phyloP scores from a whole-genome alignment of 2,797 vertebrate genomes.

The Crotalus adamanteus region DNA sequence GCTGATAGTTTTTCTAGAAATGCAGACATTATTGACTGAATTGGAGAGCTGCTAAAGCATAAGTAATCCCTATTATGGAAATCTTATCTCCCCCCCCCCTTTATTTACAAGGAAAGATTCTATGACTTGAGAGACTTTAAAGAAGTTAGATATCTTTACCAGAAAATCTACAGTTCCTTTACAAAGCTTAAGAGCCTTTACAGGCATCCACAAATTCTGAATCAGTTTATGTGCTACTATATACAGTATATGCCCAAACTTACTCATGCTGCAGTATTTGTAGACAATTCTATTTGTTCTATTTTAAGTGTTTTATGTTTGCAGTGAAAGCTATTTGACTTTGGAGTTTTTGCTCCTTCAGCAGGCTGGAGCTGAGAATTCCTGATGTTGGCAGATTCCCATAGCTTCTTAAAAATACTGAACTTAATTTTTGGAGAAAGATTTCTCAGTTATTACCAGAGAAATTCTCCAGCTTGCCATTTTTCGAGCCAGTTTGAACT shows the following conservation, averaged over 20 bases:
- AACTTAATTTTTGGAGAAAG: not conserved
- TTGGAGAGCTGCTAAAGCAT: not conserved
- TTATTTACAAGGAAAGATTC: not conserved
- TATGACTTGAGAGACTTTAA: not conserved
- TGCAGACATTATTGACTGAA: not conserved
- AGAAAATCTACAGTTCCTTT: not conserved
- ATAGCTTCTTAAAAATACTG: not conserved
- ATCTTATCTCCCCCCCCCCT: not conserved
- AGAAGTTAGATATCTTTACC: not conserved
- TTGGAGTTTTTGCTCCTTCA: not conserved
- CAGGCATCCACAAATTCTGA: not conserved
- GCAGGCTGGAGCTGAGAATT: not conserved
- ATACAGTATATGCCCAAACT: not conserved
- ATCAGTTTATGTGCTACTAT: not conserved
- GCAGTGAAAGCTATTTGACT: not conserved
- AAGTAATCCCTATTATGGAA: not conserved
- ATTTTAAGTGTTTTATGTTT: not conserved
- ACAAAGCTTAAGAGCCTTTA: not conserved
- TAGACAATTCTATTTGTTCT: not conserved
- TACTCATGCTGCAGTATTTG: not conserved
- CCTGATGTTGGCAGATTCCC: not conserved
- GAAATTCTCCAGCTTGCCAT: not conserved
- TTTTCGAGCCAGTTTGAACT: not conserved
- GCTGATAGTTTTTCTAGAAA: not conserved
- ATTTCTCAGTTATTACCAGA: not conserved